Conservation (phyloP, 2,888 invertebrate species). For the Drosophila eohydei region DNA sequence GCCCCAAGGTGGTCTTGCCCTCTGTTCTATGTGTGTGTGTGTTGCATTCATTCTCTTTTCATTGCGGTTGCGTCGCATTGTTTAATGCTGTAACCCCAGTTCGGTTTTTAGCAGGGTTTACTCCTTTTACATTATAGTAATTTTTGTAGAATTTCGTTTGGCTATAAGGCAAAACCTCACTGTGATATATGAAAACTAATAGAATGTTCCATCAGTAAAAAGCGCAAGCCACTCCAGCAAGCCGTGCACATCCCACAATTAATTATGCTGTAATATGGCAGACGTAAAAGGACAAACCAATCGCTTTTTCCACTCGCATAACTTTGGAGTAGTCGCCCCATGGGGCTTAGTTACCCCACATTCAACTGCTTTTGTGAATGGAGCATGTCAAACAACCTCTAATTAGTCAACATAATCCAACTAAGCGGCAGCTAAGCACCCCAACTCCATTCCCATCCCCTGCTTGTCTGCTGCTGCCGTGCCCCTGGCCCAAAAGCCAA, state of each 20-base stretch:
- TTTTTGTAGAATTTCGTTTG: neutral
- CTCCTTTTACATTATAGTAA: neutral
- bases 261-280: constrained; percentile 2
- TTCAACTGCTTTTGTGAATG: constrained; percentile 42
- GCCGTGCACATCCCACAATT: neutral
- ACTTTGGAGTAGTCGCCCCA: neutral
- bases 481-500: constrained; percentile 13
- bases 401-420: constrained; percentile 74
- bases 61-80: constrained; percentile 66
- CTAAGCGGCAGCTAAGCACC: constrained; percentile 14
- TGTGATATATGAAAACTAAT: neutral
- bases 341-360: neutral
- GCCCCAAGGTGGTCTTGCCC: neutral
- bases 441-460: constrained; percentile 2
- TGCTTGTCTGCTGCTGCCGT: neutral
- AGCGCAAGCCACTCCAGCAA: neutral
- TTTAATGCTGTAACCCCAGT: constrained; percentile 19
- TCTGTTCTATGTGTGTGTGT: constrained; percentile 21
- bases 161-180: neutral
- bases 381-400: constrained; percentile 60
- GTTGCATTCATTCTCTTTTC: constrained; percentile 61
- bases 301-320: constrained; percentile 4
- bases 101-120: neutral
- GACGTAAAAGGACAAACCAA: neutral
- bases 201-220: neutral